Conservation (phyloP, 1,140 invertebrate genomes). For the Tetragnatha versicolor region DNA sequence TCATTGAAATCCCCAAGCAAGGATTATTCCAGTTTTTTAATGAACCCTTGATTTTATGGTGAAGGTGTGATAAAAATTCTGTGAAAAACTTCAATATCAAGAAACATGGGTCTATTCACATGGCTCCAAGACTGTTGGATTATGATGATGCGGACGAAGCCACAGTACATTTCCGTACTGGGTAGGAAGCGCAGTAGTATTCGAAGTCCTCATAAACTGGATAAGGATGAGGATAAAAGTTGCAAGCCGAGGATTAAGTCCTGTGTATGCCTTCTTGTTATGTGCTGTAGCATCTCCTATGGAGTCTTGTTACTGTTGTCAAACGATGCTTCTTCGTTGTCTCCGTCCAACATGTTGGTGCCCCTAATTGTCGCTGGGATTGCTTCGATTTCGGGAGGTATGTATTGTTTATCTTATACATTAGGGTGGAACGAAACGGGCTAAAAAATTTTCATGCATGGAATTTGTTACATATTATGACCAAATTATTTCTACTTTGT, state of each 20-base stretch:
- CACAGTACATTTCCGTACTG: conserved; percentile 18
- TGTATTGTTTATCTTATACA: neutral
- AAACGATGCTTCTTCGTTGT: neutral
- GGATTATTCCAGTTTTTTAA: too few relatives aligned
- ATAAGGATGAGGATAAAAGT: neutral
- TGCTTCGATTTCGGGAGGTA: conserved; percentile 25
- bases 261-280: conserved; percentile 10
- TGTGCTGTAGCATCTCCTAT: conserved; percentile 17
- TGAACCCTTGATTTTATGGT: too few relatives aligned
- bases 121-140: conserved; percentile 35
- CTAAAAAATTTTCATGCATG: too few relatives aligned
- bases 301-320: conserved; percentile 19
- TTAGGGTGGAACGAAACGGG: too few relatives aligned
- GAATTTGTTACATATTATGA: too few relatives aligned
- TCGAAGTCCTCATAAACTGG: neutral
- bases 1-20: too few relatives aligned
- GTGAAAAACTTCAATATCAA: too few relatives aligned
- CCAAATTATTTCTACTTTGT: too few relatives aligned
- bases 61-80: too few relatives aligned
- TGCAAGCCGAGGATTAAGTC: neutral
- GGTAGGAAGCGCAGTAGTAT: conserved; percentile 30
- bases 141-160: conserved; percentile 38
- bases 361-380: conserved; percentile 10
- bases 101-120: conserved; percentile 3
- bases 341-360: neutral